Percentiles rank a stretch among this genome's conserved stretches.
Conservation (phyloP, 2,888 invertebrate species). For the Malthinus seriepunctatus region DNA sequence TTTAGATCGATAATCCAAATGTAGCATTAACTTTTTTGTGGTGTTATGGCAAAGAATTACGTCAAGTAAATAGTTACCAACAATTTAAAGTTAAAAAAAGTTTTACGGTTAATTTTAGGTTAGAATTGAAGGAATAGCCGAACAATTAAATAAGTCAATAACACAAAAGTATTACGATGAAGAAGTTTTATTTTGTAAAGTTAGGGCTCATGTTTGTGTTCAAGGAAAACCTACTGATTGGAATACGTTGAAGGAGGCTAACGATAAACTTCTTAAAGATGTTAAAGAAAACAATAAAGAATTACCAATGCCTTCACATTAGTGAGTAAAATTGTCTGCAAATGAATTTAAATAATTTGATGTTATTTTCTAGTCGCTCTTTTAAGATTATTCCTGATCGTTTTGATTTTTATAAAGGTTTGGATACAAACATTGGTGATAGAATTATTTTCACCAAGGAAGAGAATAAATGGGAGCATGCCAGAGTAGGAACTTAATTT, state of each 20-base stretch:
- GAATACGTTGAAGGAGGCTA: conserved; percentile 53
- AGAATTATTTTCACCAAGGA: conserved; percentile 51
- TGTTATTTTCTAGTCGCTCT: conserved; percentile 31
- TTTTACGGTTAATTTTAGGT: conserved; percentile 45
- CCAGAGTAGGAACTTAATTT: conserved; percentile 48
- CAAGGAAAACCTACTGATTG: conserved; percentile 55
- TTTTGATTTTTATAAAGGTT: conserved; percentile 57
- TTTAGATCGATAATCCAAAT: conserved; percentile 51
- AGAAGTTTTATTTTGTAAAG: conserved; percentile 55
- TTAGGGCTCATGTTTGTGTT: conserved; percentile 54
- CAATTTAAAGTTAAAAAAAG: conserved; percentile 1
- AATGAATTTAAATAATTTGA: background rate
- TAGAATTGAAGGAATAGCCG: conserved; percentile 53
- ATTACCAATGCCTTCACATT: conserved; percentile 55
- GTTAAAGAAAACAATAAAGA: conserved; percentile 41
- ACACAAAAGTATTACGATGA: conserved; percentile 51
- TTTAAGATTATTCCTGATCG: conserved; percentile 54
- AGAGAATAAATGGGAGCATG: conserved; percentile 44
- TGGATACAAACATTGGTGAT: conserved; percentile 55
- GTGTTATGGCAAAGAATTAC: conserved; percentile 43
- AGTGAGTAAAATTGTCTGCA: conserved; percentile 48
- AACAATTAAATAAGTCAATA: conserved; percentile 45
- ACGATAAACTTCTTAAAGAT: conserved; percentile 51
- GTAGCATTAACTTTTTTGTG: conserved; percentile 56
- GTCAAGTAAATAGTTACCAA: conserved; percentile 39